Evolutionary conservation across 2,888 invertebrate species (phyloP).

Genomic region (Rotaria magnacalcarata): DNA sequence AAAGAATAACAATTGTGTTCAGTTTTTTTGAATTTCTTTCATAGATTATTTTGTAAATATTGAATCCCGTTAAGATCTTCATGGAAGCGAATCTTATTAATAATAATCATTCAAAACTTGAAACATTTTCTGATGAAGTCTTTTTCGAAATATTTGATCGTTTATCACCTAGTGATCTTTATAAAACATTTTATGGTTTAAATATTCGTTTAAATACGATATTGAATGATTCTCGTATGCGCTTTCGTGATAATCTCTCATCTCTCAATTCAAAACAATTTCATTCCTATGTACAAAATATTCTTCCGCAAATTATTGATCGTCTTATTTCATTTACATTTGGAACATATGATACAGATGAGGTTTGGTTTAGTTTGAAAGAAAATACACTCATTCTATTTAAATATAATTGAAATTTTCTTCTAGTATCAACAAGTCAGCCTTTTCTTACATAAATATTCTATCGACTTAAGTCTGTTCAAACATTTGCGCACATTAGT

Average conservation of each 20-base stretch:
- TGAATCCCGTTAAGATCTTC: background rate
- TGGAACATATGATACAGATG: slow-evolving; percentile 4
- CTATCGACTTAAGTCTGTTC: background rate
- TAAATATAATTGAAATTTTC: background rate
- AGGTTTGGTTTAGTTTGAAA: background rate
- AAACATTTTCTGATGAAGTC: slow-evolving; percentile 23
- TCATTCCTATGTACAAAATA: background rate
- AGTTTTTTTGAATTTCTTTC: background rate
- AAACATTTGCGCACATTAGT: background rate
- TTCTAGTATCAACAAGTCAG: background rate
- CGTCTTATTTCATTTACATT: slow-evolving; percentile 11
- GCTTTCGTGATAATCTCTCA: slow-evolving; percentile 3
- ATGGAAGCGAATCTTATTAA: background rate
- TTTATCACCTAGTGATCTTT: background rate
- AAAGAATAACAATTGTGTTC: too few relatives aligned
- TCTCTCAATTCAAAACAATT: background rate
- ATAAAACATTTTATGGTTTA: background rate
- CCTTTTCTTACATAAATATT: background rate
- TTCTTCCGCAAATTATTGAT: background rate
- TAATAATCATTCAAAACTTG: background rate
- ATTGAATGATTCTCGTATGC: slow-evolving; percentile 22
- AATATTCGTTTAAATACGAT: background rate
- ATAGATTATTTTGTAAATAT: background rate
- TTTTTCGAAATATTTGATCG: slow-evolving; percentile 22
- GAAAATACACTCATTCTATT: background rate